phyloP scores from a whole-genome alignment of 2,797 vertebrate species.

The Lepidocolaptes lacrymiger region DNA sequence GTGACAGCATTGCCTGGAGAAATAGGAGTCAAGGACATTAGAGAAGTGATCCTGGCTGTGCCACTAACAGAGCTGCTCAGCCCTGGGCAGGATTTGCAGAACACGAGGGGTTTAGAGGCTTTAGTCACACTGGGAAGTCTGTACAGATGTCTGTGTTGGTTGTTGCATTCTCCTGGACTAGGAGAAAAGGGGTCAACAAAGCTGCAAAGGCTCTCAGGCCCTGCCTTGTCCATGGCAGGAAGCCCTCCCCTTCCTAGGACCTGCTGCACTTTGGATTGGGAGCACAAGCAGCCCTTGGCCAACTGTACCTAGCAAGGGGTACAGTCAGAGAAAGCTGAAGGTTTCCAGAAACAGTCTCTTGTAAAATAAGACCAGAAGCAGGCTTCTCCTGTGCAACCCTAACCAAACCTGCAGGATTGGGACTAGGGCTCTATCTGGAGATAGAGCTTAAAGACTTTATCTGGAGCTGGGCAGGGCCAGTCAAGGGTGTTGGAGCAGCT shows the following conservation, averaged over 20 bases:
- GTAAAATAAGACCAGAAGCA: neutral
- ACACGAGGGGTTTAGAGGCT: rapidly evolving
- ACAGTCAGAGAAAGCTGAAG: neutral
- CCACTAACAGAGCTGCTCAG: neutral
- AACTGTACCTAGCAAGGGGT: neutral
- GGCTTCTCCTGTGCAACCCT: neutral
- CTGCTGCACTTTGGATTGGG: neutral
- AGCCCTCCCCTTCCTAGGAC: neutral
- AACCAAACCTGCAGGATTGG: rapidly evolving
- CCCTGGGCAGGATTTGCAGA: neutral
- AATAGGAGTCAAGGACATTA: neutral
- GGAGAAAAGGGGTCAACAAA: neutral
- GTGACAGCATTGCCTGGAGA: neutral
- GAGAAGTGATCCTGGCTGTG: neutral
- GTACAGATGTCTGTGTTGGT: neutral
- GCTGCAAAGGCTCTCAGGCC: neutral
- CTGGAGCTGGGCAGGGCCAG: neutral
- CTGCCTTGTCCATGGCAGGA: neutral
- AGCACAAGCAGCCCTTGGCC: neutral
- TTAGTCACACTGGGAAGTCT: neutral
- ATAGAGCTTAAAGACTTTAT: neutral
- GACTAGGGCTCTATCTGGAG: neutral
- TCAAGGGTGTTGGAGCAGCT: neutral
- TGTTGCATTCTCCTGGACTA: neutral
- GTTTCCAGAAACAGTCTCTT: neutral